Evolutionary conservation across 2,113 vertebrate genomes (phyloP).

Genomic region (Pionites leucogaster): DNA sequence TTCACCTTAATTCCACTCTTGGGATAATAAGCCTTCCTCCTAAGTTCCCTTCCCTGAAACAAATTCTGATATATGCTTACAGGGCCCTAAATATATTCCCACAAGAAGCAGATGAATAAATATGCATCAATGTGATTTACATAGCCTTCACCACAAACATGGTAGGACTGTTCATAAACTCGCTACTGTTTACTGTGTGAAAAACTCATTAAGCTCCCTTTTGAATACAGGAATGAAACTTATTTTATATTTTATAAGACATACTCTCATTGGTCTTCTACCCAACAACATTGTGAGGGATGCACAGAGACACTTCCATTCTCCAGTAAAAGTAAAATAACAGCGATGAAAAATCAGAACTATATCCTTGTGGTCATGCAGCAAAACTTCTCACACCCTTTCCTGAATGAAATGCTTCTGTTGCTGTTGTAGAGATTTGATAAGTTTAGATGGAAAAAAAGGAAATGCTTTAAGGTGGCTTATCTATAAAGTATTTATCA

Average conservation of each 20-base stretch:
- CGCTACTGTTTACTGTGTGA: slow-evolving; percentile 64
- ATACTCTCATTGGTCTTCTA: slow-evolving; percentile 36
- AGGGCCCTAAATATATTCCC: slow-evolving; percentile 76
- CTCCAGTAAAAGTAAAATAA: slow-evolving; percentile 16
- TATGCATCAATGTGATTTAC: slow-evolving; percentile 79
- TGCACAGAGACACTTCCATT: background rate
- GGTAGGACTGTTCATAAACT: slow-evolving; percentile 57
- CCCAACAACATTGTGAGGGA: slow-evolving; percentile 6
- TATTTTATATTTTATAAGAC: slow-evolving; percentile 58
- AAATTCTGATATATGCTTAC: slow-evolving; percentile 73
- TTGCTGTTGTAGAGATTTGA: background rate
- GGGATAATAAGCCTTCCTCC: slow-evolving; percentile 73
- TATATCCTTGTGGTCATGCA: background rate
- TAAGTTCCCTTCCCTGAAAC: slow-evolving; percentile 70
- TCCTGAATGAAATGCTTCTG: slow-evolving; percentile 6
- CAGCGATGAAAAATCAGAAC: background rate
- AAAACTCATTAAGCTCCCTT: slow-evolving; percentile 70
- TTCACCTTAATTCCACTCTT: slow-evolving; percentile 79
- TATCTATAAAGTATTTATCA: background rate
- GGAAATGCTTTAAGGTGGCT: background rate
- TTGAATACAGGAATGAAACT: slow-evolving; percentile 63
- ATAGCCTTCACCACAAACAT: slow-evolving; percentile 67
- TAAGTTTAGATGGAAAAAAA: background rate
- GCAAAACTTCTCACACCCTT: background rate
- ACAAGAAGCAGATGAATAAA: slow-evolving; percentile 77